phyloP scores from a whole-genome alignment of 2,888 invertebrate genomes.

The Trichacis sp. region DNA sequence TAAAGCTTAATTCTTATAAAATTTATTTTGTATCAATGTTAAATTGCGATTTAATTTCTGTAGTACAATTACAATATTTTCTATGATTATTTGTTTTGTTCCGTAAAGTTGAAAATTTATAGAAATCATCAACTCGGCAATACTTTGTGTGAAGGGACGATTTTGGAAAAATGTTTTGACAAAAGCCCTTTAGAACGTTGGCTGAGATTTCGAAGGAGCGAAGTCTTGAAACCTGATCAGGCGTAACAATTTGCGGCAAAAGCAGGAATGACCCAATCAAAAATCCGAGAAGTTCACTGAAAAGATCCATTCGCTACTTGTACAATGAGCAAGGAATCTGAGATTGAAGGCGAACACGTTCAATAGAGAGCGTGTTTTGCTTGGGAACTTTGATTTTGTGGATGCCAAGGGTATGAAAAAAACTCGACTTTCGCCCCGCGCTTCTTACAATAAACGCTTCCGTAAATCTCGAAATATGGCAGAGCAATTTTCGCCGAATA shows the following conservation, averaged over 20 bases:
- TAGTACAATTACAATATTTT: too few species aligned
- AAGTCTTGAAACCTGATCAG: background rate
- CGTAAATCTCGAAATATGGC: slow-evolving; percentile 2
- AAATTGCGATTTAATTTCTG: too few species aligned
- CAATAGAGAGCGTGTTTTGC: slow-evolving; percentile 6
- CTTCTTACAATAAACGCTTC: background rate
- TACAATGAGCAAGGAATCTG: slow-evolving; percentile 8
- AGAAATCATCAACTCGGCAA: too few species aligned
- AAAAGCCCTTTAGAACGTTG: background rate
- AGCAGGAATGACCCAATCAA: slow-evolving; percentile 11
- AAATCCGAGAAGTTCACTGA: slow-evolving; percentile 8
- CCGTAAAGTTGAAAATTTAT: too few species aligned
- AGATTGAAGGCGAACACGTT: slow-evolving; percentile 8
- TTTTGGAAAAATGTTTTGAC: too few species aligned
- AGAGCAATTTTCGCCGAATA: background rate
- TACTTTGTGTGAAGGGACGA: too few species aligned
- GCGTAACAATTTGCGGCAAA: background rate
- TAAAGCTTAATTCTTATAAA: too few species aligned
- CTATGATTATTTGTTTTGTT: too few species aligned
- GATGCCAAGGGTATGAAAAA: background rate
- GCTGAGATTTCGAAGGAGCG: background rate
- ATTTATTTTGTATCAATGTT: too few species aligned
- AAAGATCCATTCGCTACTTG: slow-evolving; percentile 7
- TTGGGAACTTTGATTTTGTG: slow-evolving; percentile 6
- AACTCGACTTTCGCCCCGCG: background rate